A percentile compares a stretch with the other conserved stretches of the same genome.
Evolutionary conservation across 2,113 vertebrate species (phyloP).

Genomic region (Dascyllus trimaculatus): DNA sequence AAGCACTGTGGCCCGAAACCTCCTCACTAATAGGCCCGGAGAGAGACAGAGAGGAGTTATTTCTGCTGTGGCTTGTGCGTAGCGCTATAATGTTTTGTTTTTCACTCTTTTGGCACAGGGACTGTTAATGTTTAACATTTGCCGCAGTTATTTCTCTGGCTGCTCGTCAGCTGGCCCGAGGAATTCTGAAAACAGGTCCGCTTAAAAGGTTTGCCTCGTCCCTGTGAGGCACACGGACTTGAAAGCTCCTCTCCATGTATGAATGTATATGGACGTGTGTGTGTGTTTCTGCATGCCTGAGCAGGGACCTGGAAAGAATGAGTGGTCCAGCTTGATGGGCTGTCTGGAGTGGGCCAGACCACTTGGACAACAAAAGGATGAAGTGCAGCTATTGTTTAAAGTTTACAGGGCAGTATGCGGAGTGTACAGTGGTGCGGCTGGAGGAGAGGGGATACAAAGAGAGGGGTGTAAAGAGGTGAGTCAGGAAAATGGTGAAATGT

Average conservation of each 20-base stretch:
- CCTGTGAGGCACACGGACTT: constrained; percentile 33
- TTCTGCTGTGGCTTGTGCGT: constrained; percentile 68
- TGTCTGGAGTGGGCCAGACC: constrained; percentile 60
- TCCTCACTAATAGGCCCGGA: constrained; percentile 81
- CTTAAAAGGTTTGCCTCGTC: constrained; percentile 41
- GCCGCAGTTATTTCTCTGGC: constrained; percentile 60
- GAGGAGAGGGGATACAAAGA: constrained; percentile 28
- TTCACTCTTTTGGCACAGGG: constrained; percentile 58
- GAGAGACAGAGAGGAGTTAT: constrained; percentile 71
- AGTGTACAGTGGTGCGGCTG: constrained; percentile 46
- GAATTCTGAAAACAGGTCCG: constrained; percentile 38
- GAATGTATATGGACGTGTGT: constrained; percentile 54
- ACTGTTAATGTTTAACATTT: constrained; percentile 77
- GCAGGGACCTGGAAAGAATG: constrained; percentile 60
- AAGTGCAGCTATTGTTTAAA: constrained; percentile 72
- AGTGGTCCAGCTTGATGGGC: constrained; percentile 60
- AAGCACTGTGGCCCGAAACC: constrained; percentile 81
- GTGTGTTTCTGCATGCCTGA: constrained; percentile 74
- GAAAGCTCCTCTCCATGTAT: constrained; percentile 50
- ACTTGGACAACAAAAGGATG: constrained; percentile 65
- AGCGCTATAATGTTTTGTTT: constrained; percentile 68
- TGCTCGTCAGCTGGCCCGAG: constrained; percentile 40
- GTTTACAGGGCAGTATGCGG: constrained; percentile 57
- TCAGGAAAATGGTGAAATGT: constrained; percentile 46
- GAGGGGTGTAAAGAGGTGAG: constrained; percentile 50